Conservation (phyloP, 2,888 invertebrate species). For the Troides helena region DNA sequence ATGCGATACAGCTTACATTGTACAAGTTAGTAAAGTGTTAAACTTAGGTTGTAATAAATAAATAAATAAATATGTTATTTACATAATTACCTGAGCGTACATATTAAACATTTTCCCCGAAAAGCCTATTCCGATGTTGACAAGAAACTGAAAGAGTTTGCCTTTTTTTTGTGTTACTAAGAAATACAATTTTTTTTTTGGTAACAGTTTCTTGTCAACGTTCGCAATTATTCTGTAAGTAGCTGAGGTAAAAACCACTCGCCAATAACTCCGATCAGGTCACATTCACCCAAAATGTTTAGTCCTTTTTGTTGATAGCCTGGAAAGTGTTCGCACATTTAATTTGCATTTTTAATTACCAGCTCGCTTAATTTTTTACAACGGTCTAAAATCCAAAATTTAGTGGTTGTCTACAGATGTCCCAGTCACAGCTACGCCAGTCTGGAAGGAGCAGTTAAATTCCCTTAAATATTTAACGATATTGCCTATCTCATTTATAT, state of each 20-base stretch:
- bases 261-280: slow-evolving; percentile 50
- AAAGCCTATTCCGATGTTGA: slow-evolving; percentile 38
- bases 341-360: slow-evolving; percentile 42
- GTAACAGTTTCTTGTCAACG: slow-evolving; percentile 34
- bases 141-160: slow-evolving; percentile 33
- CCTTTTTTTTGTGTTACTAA: not conserved
- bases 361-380: slow-evolving; percentile 9
- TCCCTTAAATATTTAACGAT: slow-evolving; percentile 17
- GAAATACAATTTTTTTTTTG: slow-evolving; percentile 21
- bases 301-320: slow-evolving; percentile 72
- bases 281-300: slow-evolving; percentile 53
- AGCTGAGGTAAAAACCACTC: slow-evolving; percentile 45
- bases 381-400: slow-evolving; percentile 9
- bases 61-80: slow-evolving; percentile 63
- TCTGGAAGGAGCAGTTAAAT: slow-evolving; percentile 25
- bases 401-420: slow-evolving; percentile 25
- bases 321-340: slow-evolving; percentile 65
- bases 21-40: slow-evolving; percentile 62
- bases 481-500: not conserved
- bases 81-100: slow-evolving; percentile 36
- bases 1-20: slow-evolving; percentile 68
- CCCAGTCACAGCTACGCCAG: slow-evolving; percentile 26
- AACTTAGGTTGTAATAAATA: slow-evolving; percentile 53
- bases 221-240: slow-evolving; percentile 39
- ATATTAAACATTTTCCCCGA: slow-evolving; percentile 13